Conservation (phyloP, 2,888 invertebrate genomes). For the Caenorhabditis becei region DNA sequence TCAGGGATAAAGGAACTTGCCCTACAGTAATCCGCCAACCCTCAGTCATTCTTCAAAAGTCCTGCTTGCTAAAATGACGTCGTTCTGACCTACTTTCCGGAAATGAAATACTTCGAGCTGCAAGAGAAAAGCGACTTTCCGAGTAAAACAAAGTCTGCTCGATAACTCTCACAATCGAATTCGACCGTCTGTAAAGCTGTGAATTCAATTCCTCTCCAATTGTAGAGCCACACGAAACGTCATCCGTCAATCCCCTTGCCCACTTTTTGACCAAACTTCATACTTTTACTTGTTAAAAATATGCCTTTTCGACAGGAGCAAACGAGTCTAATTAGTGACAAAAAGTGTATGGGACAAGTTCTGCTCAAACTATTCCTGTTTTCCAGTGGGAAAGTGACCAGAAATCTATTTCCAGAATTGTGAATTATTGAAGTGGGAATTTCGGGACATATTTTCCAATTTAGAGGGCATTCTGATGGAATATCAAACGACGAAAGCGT, state of each 20-base stretch:
- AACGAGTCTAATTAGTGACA: constrained; percentile 42
- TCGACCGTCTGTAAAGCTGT: constrained; percentile 20
- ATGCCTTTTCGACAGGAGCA: no score
- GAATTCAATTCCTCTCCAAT: constrained; percentile 17
- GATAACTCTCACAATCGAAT: neutral
- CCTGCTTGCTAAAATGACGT: no score
- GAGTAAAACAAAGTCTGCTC: neutral
- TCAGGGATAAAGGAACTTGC: no score
- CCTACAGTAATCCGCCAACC: no score
- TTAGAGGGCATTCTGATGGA: no score
- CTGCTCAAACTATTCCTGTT: neutral
- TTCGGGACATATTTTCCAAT: no score
- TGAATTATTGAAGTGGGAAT: neutral
- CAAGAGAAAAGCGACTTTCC: no score
- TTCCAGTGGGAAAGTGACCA: neutral
- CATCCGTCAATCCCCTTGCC: no score
- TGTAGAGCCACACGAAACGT: constrained; percentile 12
- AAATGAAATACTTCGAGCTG: no score
- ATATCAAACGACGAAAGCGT: neutral
- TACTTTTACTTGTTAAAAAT: constrained; percentile 4
- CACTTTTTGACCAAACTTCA: constrained; percentile 21
- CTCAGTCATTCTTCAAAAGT: no score
- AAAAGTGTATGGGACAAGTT: constrained; percentile 20
- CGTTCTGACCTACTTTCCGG: no score
- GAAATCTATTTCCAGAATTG: neutral